Evolutionary conservation across 2,888 invertebrate species (phyloP).

Genomic region (Drosophila setosimentum): DNA sequence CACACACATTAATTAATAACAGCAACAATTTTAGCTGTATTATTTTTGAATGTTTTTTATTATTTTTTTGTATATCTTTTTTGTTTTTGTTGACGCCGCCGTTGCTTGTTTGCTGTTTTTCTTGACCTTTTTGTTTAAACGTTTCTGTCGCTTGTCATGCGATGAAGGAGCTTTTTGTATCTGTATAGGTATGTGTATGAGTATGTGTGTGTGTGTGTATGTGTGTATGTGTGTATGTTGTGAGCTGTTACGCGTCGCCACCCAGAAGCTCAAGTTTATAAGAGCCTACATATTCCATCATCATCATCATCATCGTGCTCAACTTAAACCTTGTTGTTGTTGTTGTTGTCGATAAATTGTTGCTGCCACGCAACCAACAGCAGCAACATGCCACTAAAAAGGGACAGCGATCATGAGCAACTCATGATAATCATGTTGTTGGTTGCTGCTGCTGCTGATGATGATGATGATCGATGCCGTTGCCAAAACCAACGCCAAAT

Average conservation of each 20-base stretch:
- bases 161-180: conserved; percentile 66
- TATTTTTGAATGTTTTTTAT: not conserved
- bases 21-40: conserved; percentile 38
- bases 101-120: conserved; percentile 27
- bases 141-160: conserved; percentile 74
- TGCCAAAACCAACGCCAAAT: conserved; percentile 50
- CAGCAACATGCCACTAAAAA: conserved; percentile 38
- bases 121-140: conserved; percentile 62
- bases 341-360: conserved; percentile 62
- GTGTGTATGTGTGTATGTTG: conserved; percentile 41
- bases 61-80: conserved; percentile 33
- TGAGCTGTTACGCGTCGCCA: conserved; percentile 81
- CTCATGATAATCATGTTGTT: conserved; percentile 23
- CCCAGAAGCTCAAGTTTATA: conserved; percentile 83
- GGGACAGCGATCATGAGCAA: conserved; percentile 50
- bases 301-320: conserved; percentile 66
- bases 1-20: conserved; percentile 26
- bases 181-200: conserved; percentile 12
- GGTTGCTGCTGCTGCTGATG: conserved; percentile 16
- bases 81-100: conserved; percentile 36
- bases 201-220: conserved; percentile 19
- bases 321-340: conserved; percentile 12
- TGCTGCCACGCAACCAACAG: conserved; percentile 67
- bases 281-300: conserved; percentile 78
- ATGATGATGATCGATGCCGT: conserved; percentile 43